Evolutionary conservation across 2,113 vertebrate species (phyloP), one percentile per base, ranked within the genome.

Genomic region (Lophochroa leadbeateri): DNA sequence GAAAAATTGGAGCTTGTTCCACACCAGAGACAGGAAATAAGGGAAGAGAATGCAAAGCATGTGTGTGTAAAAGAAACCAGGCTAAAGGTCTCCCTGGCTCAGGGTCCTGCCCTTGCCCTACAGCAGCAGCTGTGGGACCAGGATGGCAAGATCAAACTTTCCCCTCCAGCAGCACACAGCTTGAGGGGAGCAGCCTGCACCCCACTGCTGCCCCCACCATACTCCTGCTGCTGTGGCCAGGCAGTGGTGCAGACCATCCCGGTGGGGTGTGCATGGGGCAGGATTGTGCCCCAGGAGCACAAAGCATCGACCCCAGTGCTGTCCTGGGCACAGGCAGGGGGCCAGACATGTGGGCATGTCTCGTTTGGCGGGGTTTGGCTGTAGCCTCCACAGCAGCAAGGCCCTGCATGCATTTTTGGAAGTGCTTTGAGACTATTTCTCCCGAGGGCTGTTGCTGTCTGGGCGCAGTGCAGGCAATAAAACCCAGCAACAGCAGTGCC

Each of bases 191-290:
- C 49, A 92, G 24, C n/a, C 70, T 72, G 53, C 4, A 3, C 9
- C 13, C 39, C 74, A 33, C 20, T 11, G 4, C 43, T 87, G 37
- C 6, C 28, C 3, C 2, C 11, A 3, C 17, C 1, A 0, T 11
- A 10, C 24, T 78, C 49, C 65, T 1, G 3, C 29, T 3, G 6
- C 35, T 27, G 55, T 2, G 4, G 35, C 44, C 50, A 41, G 55
- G 13, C 3, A 4, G 28, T 6, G 18, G 28, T 3, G 46, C 21
- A 33, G 52, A 27, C 18, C 33, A 6, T 31, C 28, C 67, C 0
- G 0, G 11, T 0, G 0, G 52, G 23, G 8, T 1, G 0, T 20
- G 24, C 53, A 18, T 29, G 39, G 24, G 44, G 25, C 0, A 6
- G 67, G n/a, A 46, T 16, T 0, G 0, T 15, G 5, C 8, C 24